Percentiles rank a stretch among this genome's conserved stretches.
phyloP scores from a whole-genome alignment of 1,140 invertebrate species.

The Eumaeus atala region DNA sequence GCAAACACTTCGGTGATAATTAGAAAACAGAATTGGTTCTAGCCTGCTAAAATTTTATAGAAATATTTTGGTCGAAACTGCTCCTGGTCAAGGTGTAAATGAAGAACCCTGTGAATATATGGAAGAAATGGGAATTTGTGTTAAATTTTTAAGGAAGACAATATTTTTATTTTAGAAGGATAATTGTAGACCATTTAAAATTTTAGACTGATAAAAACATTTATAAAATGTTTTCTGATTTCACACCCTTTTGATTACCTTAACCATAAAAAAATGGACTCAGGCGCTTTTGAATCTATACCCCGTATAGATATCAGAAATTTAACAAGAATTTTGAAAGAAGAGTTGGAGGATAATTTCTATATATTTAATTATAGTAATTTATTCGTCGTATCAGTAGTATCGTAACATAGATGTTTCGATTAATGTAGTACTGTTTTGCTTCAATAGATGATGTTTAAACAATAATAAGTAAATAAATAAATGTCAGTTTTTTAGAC shows the following conservation, averaged over 20 bases:
- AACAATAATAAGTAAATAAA: too few relatives aligned
- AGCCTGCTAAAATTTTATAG: constrained; percentile 10
- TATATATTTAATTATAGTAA: too few relatives aligned
- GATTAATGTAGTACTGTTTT: too few relatives aligned
- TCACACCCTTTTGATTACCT: neutral
- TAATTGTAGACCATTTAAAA: constrained; percentile 9
- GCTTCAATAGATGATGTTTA: too few relatives aligned
- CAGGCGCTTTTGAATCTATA: too few relatives aligned
- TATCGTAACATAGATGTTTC: too few relatives aligned
- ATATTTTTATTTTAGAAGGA: constrained; percentile 11
- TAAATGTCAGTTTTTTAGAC: too few relatives aligned
- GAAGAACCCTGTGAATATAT: constrained; percentile 16
- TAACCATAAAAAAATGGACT: too few relatives aligned
- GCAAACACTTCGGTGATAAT: constrained; percentile 16
- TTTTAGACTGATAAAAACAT: neutral
- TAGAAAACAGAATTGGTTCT: constrained; percentile 12
- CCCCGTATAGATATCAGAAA: too few relatives aligned
- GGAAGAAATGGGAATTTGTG: constrained; percentile 12
- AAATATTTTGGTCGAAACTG: constrained; percentile 13
- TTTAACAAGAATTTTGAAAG: too few relatives aligned
- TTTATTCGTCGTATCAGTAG: too few relatives aligned
- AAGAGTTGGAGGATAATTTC: too few relatives aligned
- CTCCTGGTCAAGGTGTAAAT: constrained; percentile 7
- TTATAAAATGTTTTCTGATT: constrained; percentile 1
- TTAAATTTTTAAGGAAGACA: constrained; percentile 12